phyloP scores from a whole-genome alignment of 2,888 invertebrate genomes.

The Ormyrus rosae region DNA sequence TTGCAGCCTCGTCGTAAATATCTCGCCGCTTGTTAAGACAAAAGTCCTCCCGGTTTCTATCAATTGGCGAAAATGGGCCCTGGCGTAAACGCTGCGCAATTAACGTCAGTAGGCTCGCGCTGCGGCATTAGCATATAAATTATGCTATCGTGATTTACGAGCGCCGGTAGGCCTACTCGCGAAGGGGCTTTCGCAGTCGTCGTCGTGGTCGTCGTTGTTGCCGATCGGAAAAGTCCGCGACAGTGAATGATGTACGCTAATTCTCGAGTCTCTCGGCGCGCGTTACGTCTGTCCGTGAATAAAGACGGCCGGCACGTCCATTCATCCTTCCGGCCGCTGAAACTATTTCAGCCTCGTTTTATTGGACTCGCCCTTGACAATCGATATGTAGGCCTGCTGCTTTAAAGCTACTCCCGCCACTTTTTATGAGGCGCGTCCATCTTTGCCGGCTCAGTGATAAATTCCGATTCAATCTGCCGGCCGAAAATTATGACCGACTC shows the following conservation, averaged over 20 bases:
- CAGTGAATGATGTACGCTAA: slow-evolving; percentile 47
- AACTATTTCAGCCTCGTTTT: slow-evolving; percentile 34
- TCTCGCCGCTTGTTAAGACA: slow-evolving; percentile 3
- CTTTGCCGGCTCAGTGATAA: slow-evolving; percentile 11
- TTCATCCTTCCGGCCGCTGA: neutral
- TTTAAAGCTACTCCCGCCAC: too few relatives aligned
- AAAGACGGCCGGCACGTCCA: neutral
- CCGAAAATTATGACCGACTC: slow-evolving; percentile 20
- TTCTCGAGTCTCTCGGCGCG: neutral
- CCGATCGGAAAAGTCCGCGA: neutral
- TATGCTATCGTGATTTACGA: slow-evolving; percentile 74
- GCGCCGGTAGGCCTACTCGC: neutral
- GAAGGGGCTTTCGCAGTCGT: neutral
- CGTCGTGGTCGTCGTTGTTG: slow-evolving; percentile 8
- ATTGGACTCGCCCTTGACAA: slow-evolving; percentile 20
- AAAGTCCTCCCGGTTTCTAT: slow-evolving; percentile 13
- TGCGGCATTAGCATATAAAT: slow-evolving; percentile 73
- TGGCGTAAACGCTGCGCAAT: slow-evolving; percentile 31
- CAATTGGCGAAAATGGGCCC: slow-evolving; percentile 17
- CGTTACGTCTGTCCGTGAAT: neutral
- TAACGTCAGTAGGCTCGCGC: slow-evolving; percentile 15
- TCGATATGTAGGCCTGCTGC: slow-evolving; percentile 6
- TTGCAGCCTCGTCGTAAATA: slow-evolving; percentile 16
- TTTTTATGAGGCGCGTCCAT: too few relatives aligned
- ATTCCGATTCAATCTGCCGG: slow-evolving; percentile 20